Conservation (phyloP, 2,797 vertebrate species). For the Apodemus agrarius region DNA sequence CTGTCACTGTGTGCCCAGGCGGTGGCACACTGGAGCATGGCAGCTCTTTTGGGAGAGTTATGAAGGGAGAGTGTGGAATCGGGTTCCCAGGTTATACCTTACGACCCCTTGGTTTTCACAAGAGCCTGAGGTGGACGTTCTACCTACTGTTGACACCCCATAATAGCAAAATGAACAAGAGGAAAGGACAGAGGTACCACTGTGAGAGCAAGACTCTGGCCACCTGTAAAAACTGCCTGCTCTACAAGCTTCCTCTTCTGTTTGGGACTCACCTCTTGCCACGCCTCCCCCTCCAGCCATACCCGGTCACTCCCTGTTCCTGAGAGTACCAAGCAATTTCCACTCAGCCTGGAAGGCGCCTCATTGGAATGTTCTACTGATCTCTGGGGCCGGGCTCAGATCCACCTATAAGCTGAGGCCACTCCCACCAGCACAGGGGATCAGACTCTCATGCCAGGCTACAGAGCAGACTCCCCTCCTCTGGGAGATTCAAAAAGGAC, state of each 20-base stretch:
- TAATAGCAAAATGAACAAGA: background rate
- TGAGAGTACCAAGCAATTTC: slow-evolving; percentile 69
- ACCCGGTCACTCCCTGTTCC: slow-evolving; percentile 71
- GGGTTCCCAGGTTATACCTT: background rate
- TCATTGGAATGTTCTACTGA: slow-evolving; percentile 75
- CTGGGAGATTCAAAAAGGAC: slow-evolving; percentile 30
- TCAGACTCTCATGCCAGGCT: background rate
- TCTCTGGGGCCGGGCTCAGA: slow-evolving; percentile 55
- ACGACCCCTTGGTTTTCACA: background rate
- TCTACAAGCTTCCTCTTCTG: background rate
- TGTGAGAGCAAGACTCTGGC: background rate
- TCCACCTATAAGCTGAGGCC: background rate
- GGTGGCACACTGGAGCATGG: accelerated
- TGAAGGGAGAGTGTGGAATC: background rate
- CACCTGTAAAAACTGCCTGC: slow-evolving; percentile 30
- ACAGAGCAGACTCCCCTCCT: background rate
- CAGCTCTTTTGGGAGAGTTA: background rate
- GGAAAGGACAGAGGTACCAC: background rate
- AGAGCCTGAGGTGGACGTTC: background rate
- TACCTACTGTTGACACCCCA: background rate
- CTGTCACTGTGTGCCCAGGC: background rate
- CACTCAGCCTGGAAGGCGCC: slow-evolving; percentile 75
- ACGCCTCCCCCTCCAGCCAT: slow-evolving; percentile 47
- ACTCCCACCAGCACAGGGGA: background rate
- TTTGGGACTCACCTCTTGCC: slow-evolving; percentile 10